These are phyloP conservation scores for Tupaia chinensis DNA, from an alignment of 2,113 vertebrate species.

Conservation along the genomic window DNA sequence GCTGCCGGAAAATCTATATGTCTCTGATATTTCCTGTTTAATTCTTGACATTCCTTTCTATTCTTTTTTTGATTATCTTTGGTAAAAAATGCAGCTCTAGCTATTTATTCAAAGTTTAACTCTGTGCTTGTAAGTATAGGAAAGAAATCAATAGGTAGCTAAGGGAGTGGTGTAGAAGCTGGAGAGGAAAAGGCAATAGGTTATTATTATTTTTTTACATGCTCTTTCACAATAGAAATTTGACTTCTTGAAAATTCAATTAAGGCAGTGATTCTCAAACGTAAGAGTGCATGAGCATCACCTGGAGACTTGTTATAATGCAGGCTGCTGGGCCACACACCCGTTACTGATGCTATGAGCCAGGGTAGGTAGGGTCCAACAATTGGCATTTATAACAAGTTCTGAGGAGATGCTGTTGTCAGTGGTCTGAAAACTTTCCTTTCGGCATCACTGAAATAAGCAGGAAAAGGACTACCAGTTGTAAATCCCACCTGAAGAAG, in stretches of 20 bases:
- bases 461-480: neutral
- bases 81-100: neutral
- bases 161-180: neutral
- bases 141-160: neutral
- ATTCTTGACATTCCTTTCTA: neutral
- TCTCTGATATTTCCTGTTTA: neutral
- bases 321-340: neutral
- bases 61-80: neutral
- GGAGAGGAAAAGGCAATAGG: neutral
- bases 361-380: accelerated
- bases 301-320: neutral
- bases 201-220: neutral
- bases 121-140: neutral
- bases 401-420: neutral
- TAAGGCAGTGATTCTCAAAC: neutral
- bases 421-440: neutral
- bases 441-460: neutral
- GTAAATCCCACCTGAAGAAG: neutral
- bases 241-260: neutral
- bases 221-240: neutral
- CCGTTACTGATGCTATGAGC: neutral
- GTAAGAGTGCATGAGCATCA: neutral
- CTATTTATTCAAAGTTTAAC: neutral
- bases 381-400: neutral
- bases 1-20: neutral